These are phyloP conservation scores for Calyptommatus sinebrachiatus DNA, from an alignment of 2,113 vertebrate genomes.

Conservation along the genomic window DNA sequence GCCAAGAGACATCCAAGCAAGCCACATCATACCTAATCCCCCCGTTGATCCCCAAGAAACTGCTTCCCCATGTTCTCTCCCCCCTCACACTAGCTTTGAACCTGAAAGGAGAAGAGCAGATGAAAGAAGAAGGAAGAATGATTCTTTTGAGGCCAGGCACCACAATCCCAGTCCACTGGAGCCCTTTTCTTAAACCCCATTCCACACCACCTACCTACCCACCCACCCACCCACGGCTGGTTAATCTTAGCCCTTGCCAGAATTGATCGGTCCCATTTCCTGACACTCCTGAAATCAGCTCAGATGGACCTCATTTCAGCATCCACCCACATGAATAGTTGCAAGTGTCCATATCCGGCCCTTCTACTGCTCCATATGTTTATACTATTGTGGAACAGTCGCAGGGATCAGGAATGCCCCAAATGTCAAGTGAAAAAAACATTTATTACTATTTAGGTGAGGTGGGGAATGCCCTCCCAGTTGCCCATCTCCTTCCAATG, in stretches of 20 bases:
- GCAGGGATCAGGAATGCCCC: too few relatives aligned
- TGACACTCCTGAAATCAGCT: background rate
- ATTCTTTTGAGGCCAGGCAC: background rate
- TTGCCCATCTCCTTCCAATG: background rate
- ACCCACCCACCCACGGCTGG: background rate
- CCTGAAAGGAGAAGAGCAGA: conserved; percentile 15
- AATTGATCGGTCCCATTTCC: background rate
- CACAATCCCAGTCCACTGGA: background rate
- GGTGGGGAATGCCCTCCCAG: too few relatives aligned
- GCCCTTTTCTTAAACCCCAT: background rate
- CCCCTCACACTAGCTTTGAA: conserved; percentile 17
- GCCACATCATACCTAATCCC: conserved; percentile 25
- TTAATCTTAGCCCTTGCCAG: background rate
- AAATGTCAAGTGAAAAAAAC: too few relatives aligned
- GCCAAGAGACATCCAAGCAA: conserved; percentile 27
- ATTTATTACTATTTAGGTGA: background rate
- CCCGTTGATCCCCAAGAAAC: conserved; percentile 28
- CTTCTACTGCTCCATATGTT: background rate
- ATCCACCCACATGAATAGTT: background rate
- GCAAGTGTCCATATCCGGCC: background rate
- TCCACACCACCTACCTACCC: background rate
- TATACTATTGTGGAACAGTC: too few relatives aligned
- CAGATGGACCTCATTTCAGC: background rate
- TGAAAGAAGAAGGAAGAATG: conserved; percentile 2
- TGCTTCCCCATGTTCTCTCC: background rate